Conservation (phyloP, 2,113 vertebrate species). For the Lepidothrix coronata region DNA sequence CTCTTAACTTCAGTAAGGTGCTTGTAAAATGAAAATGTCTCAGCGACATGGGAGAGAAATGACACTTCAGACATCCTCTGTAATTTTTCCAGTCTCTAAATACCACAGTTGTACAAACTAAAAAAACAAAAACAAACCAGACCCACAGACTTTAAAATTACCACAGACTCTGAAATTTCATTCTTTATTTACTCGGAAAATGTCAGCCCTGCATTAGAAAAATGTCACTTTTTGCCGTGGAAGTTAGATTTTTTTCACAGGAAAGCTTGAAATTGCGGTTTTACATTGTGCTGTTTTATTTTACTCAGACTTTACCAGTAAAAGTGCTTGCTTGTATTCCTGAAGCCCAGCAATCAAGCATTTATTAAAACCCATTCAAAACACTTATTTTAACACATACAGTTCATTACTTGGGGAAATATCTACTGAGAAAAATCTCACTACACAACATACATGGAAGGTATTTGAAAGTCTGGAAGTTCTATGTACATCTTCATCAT, state of each 20-base stretch:
- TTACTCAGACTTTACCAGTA: neutral
- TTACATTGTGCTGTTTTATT: neutral
- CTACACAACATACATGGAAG: neutral
- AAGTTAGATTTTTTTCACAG: neutral
- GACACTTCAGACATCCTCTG: neutral
- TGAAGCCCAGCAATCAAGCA: neutral
- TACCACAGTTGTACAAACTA: neutral
- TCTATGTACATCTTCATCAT: neutral
- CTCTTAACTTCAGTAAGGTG: neutral
- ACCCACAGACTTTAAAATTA: neutral
- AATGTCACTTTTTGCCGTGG: neutral
- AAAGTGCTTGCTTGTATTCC: neutral
- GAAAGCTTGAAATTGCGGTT: neutral
- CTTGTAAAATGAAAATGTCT: neutral
- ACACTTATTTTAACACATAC: neutral
- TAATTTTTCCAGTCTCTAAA: neutral
- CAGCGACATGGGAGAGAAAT: neutral
- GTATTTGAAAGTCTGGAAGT: neutral
- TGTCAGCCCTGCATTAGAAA: neutral
- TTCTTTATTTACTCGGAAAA: neutral
- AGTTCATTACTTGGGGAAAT: neutral
- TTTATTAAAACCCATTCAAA: neutral
- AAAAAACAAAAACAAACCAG: neutral
- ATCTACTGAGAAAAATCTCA: neutral
- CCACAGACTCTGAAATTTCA: neutral